These are phyloP conservation scores for Aspidoscelis tigris DNA, from an alignment of 2,113 vertebrate species.

Conservation along the genomic window DNA sequence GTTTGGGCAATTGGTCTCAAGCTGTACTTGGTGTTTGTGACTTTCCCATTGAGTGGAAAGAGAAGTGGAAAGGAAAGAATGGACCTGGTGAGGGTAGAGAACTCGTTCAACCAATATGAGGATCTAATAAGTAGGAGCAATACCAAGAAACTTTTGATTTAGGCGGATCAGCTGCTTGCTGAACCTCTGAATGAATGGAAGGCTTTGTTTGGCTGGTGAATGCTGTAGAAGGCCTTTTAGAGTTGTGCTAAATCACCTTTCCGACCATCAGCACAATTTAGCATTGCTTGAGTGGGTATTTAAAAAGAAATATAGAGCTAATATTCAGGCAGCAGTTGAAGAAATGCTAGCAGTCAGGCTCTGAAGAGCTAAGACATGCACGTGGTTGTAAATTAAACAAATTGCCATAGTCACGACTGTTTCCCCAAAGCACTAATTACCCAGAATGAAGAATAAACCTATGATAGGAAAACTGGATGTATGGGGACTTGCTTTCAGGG, in stretches of 20 bases:
- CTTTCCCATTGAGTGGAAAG: neutral
- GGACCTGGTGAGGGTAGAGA: neutral
- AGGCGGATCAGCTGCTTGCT: neutral
- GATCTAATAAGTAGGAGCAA: neutral
- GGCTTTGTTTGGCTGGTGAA: constrained; percentile 23
- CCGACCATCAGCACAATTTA: constrained; percentile 30
- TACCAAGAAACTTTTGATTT: constrained; percentile 8
- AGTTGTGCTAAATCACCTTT: constrained; percentile 29
- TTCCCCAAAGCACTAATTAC: constrained; percentile 30
- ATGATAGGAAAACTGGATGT: neutral
- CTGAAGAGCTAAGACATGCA: constrained; percentile 17
- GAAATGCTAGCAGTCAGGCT: constrained; percentile 1
- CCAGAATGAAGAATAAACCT: constrained; percentile 26
- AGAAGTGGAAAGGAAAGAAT: neutral
- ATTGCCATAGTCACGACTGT: neutral
- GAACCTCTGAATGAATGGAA: neutral
- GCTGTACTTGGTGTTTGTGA: neutral
- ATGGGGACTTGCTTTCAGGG: neutral
- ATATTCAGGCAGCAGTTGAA: constrained; percentile 21
- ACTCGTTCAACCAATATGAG: neutral
- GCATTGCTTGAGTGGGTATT: constrained; percentile 30
- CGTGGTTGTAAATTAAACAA: constrained; percentile 25
- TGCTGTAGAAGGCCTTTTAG: constrained; percentile 14
- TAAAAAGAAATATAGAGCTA: constrained; percentile 40
- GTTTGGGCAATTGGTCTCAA: neutral